Evolutionary conservation across 2,888 invertebrate species (phyloP).

Genomic region (Scaptodrosophila latifasciaeformis): DNA sequence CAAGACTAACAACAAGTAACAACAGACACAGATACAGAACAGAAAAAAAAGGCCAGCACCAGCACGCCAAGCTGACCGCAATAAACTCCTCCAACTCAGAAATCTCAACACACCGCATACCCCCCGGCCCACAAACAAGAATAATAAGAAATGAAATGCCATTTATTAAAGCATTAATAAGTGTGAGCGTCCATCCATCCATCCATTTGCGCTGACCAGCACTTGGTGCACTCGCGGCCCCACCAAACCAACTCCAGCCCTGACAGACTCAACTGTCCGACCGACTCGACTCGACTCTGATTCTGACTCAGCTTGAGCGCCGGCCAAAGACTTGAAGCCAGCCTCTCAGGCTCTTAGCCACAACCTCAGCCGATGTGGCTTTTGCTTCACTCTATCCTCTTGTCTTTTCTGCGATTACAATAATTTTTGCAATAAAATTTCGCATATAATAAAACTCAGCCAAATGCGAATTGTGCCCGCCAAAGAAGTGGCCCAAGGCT

Average conservation of each 20-base stretch:
- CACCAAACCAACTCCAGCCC: neutral
- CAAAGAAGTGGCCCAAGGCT: no score
- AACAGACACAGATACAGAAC: neutral
- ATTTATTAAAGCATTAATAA: constrained; percentile 75
- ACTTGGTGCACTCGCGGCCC: neutral
- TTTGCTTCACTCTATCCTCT: neutral
- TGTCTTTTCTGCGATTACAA: constrained; percentile 21
- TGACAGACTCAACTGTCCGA: no score
- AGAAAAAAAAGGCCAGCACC: constrained; percentile 17
- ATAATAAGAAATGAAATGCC: constrained; percentile 75
- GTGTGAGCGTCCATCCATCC: constrained; percentile 67
- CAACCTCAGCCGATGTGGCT: constrained; percentile 10
- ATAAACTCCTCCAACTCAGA: constrained; percentile 53
- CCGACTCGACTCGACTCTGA: no score
- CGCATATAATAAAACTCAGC: constrained; percentile 20
- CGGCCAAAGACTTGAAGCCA: constrained; percentile 27
- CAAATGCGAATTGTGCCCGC: neutral
- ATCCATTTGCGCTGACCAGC: constrained; percentile 18
- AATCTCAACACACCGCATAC: constrained; percentile 48
- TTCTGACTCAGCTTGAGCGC: constrained; percentile 30
- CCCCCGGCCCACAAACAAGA: constrained; percentile 55
- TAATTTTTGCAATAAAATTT: constrained; percentile 37
- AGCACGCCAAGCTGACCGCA: constrained; percentile 33
- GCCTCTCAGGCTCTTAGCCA: neutral
- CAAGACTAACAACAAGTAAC: neutral